Conservation (phyloP, 2,113 vertebrate genomes). For the Pygoscelis antarcticus region DNA sequence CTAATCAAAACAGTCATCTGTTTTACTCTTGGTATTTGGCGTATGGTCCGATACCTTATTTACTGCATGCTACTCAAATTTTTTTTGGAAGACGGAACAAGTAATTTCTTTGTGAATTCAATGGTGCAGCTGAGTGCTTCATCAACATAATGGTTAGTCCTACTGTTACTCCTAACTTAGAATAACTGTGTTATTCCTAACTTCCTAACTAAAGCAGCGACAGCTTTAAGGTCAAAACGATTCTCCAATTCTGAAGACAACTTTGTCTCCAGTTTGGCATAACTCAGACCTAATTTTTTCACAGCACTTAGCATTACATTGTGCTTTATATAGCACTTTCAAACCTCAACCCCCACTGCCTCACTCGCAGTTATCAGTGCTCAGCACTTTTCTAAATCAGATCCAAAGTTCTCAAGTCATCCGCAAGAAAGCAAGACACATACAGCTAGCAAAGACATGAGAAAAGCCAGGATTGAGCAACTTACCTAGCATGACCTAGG, state of each 20-base stretch:
- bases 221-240: neutral
- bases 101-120: conserved; percentile 30
- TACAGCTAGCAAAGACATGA: neutral
- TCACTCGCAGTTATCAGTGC: neutral
- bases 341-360: neutral
- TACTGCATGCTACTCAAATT: neutral
- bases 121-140: neutral
- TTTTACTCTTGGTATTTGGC: neutral
- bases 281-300: neutral
- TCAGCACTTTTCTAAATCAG: neutral
- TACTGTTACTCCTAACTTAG: neutral
- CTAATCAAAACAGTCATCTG: conserved; percentile 4
- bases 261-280: neutral
- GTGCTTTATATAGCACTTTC: conserved; percentile 8
- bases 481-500: conserved; percentile 54
- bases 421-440: neutral
- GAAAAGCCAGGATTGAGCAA: neutral
- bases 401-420: neutral
- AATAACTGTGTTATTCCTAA: neutral
- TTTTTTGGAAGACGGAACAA: neutral
- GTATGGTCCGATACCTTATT: neutral
- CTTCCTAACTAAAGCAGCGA: neutral
- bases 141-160: neutral
- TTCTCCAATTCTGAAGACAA: neutral
- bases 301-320: neutral